Evolutionary conservation across 2,888 invertebrate genomes (phyloP).

Genomic region (Plemyria rubiginata): DNA sequence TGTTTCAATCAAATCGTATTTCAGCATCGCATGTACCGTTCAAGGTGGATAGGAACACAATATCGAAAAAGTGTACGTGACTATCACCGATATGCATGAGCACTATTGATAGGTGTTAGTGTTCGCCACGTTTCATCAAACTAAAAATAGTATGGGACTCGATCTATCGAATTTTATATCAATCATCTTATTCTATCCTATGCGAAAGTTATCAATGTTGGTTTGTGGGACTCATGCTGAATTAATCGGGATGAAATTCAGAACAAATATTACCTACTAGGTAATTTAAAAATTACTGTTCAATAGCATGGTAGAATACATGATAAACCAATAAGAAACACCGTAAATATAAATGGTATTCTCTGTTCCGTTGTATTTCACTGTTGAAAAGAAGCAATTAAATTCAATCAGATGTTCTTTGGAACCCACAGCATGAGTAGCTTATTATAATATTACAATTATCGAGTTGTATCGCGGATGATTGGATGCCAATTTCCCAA

Average conservation of each 20-base stretch:
- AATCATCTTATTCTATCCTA: no score
- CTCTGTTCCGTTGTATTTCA: no score
- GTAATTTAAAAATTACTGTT: no score
- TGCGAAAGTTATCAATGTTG: no score
- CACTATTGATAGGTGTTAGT: neutral
- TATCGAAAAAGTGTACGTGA: slow-evolving; percentile 24
- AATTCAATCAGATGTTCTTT: neutral
- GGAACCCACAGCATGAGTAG: slow-evolving; percentile 10
- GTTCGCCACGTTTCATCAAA: neutral
- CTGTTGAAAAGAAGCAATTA: neutral
- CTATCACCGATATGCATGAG: slow-evolving; percentile 13
- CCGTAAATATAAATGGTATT: no score
- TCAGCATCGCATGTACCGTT: slow-evolving; percentile 23
- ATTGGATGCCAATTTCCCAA: slow-evolving; percentile 20
- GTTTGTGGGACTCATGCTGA: no score
- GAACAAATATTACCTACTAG: no score
- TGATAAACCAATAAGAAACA: no score
- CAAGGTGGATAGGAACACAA: slow-evolving; percentile 28
- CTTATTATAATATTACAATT: slow-evolving; percentile 12
- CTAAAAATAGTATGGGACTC: neutral
- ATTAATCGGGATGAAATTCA: no score
- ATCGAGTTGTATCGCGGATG: slow-evolving; percentile 8
- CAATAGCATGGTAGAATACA: no score
- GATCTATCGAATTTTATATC: no score
- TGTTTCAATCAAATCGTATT: slow-evolving; percentile 21